Evolutionary conservation across 2,888 invertebrate species (phyloP), one percentile per base, ranked within the genome.

Genomic region (Leptarthrus brevirostris): DNA sequence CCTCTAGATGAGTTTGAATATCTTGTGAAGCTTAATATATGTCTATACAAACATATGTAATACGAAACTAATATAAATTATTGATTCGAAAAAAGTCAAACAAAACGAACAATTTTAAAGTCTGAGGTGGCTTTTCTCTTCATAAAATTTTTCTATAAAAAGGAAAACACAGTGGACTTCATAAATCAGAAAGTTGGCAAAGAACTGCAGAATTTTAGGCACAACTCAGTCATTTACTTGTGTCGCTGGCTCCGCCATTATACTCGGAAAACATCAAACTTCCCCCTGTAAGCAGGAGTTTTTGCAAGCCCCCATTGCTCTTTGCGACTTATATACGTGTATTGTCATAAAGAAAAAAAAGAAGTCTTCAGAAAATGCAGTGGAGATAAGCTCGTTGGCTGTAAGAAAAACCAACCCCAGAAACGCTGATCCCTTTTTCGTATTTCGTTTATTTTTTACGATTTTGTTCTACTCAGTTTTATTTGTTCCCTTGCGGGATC

Each of bases 311-410:
- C 16, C n/a, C 22, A 22, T 34, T 74, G 56, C 58, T 74, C 66
- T 34, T 70, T 56, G 56, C 70, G 30, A 58, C 56, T 47, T 58
- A 54, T 36, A 49, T n/a, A n/a, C n/a, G n/a, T 47, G 58, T 61
- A 70, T 53, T 72, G 74, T 72, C 74, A 74, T 74, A 74, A 74
- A 74, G 30, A 74, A 61, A 56, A 74, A 74, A 74, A 30, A 30
- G 8, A 8, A 30, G 1, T 6, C 72, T 72, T 61, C 61, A 61
- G 72, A 71, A 74, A 74, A 58, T 74, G 74, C 74, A 74, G 71
- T 74, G 64, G 54, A 74, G 74, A 74, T 74, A 74, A 74, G 71
- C 61, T 61, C 61, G 61, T 61, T 61, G 61, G 61, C 61, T 61
- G 61, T 61, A 36, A 36, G 61, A 61, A 61, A 61, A 61, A 61